Base-by-base conservation (phyloP, 2,113 vertebrate genomes). In the Oncorhynchus masou region DNA sequence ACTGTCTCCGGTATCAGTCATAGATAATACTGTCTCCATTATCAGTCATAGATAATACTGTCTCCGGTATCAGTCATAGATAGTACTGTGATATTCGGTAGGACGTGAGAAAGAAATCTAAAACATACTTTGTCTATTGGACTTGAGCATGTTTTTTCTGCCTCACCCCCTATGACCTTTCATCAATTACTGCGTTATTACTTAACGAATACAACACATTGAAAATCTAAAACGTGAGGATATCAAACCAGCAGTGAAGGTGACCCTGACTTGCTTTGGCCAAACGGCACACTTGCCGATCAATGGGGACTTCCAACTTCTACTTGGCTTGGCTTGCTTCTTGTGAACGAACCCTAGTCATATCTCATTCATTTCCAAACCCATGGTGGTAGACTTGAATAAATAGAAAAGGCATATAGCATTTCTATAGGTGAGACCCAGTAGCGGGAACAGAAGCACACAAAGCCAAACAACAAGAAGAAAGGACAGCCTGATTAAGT, bases 361-460 rank as follows among this genome's bases (percentile, higher is more conserved):
- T 4, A 19, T 19, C 16, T 54, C 4, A 54, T 54, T 3, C 3
- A 5, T 54, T 15, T 54, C 12, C 51, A 54, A 54, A 54, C 51
- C 51, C 16, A 54, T 5, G 12, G 12, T 54, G 12, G 51, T 54
- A 16, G 51, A 54, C 4, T 9, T 24, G 12, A 67, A 67, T 31
- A 7, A 22, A 20, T 60, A 60, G 57, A n/a, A 8, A 2, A 25
- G 9, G 4, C 19, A n/a, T 24, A 60, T 75, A 27, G 16, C 12
- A 54, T 19, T 74, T 70, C 9, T 1, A 66, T 65, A 70, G 54
- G 81, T 83, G 87, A 87, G 84, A 84, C 81, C 29, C 74, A 88
- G 88, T 76, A 86, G 86, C 86, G 24, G 11, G 79, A 79, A 85
- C 79, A 80, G 68, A 80, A n/a, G 0, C 64, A 68, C 65, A 88